A percentile compares a stretch with the other conserved stretches of the same genome.
phyloP scores from a whole-genome alignment of 2,113 vertebrate genomes.

The Desmodus rotundus region DNA sequence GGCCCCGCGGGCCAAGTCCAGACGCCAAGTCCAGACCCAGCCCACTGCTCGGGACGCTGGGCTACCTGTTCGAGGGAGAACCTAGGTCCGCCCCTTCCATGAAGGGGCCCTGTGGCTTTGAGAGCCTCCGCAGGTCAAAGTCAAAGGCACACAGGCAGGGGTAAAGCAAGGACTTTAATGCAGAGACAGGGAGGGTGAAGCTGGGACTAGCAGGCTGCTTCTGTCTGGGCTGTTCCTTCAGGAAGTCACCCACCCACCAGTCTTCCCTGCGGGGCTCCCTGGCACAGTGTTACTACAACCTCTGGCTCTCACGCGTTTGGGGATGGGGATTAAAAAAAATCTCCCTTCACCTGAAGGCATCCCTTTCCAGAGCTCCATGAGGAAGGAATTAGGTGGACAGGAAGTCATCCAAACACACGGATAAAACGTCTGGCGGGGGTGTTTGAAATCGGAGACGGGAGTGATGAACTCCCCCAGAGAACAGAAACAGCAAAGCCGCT shows the following conservation, averaged over 20 bases:
- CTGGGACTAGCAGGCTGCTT: fast-evolving
- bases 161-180: fast-evolving
- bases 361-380: neutral
- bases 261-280: neutral
- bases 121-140: neutral
- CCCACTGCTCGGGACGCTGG: fast-evolving
- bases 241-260: neutral
- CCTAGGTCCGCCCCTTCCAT: neutral
- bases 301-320: neutral
- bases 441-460: conserved; percentile 35
- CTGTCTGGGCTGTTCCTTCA: neutral
- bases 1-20: neutral
- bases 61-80: neutral
- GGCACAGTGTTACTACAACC: neutral
- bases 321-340: neutral
- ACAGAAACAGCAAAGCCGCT: neutral
- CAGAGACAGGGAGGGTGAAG: neutral
- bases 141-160: neutral
- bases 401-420: neutral
- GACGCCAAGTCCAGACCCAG: fast-evolving
- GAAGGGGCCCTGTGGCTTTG: fast-evolving
- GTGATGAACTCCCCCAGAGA: neutral
- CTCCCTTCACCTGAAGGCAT: neutral
- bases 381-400: conserved; percentile 39
- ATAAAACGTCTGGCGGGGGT: neutral